Evolutionary conservation across 2,888 invertebrate genomes (phyloP), one percentile per base, ranked within the genome.

Genomic region (Drosophila ustulata): DNA sequence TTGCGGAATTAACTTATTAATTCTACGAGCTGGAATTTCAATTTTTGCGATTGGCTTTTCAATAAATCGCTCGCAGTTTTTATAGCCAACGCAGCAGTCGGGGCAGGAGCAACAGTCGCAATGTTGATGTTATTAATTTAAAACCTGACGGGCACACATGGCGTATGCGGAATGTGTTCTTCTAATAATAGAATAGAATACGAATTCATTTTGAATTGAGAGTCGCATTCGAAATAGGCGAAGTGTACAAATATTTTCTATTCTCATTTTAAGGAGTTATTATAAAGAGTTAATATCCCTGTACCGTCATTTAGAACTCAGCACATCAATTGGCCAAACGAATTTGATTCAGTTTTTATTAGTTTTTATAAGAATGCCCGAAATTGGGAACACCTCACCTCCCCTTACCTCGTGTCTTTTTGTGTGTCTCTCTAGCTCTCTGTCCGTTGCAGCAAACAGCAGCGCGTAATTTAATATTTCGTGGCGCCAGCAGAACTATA

Each of bases 401-500:
- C 34, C 7, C 34, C 4, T n/a, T 25, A 11, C 37, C 26, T 23
- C 23, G n/a, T 37, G 34, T 41, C n/a, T 8, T 5, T 23, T n/a
- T 8, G 30, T 18, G 30, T 7, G 32, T 34, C 9, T 34, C 11
- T 11, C 32, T 32, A 7, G 4, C 11, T 8, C 6, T 13, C 32
- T 18, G 0, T 43, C 32, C 26, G 39, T 13, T 39, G 62, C 50
- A 65, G 34, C 49, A 51, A 85, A 85, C 85, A 80, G 88, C 85
- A 88, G 85, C 88, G 73, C 75, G 91, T 91, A 91, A 91, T 91
- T 90, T 91, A 91, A 91, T 91, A 91, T 91, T 91, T 91, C 85
- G 88, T 91, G 91, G 91, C 91, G 91, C 91, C 91, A 91, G 89
- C 75, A 87, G 75, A 88, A 85, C 89, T 89, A 91, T 91, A 91